Evolutionary conservation across 2,797 vertebrate genomes (phyloP), one percentile per base, ranked within the genome.

Genomic region (Knipowitschia caucasica): DNA sequence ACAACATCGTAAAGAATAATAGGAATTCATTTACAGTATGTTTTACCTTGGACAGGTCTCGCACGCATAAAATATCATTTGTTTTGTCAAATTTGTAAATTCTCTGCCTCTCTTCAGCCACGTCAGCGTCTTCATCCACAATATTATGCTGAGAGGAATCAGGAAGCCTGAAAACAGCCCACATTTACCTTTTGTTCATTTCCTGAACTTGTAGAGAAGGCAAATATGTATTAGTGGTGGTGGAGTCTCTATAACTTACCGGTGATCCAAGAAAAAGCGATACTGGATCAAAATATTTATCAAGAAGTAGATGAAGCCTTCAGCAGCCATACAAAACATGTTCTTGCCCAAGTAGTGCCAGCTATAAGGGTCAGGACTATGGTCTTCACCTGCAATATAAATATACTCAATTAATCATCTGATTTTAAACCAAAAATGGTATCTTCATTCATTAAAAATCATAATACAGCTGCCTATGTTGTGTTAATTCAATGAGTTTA

Each of bases 261-360:
- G 91, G 60, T 75, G 85, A 62, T 85, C 79, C 33, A 91, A 71
- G 78, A 92, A 94, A 77, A 94, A 92, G 53, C 44, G 88, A 52
- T 91, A 88, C 70, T 99, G 93, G 63, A 92, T 78, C 31, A 96
- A 74, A 50, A 98, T 88, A 57, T 93, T 96, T 23, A 98, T 61
- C 58, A 82, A 64, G 79, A 95, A 95, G 82, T 94, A 98, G 2
- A 84, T 51, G 12, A 93, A 75, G 20, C 95, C 95, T 75, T 98
- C 92, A 1, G 83, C 25, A 4, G 89, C 88, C 94, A 98, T 93
- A 77, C 86, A 96, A 58, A 86, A 70, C 29, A 99, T 64, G 55
- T 96, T 94, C 81, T 92, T 95, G 67, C 95, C 96, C 56, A 93
- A 69, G 51, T 95, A 94, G 59, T 95, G 75, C 95, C 95, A 98